Percentiles rank a stretch among this genome's conserved stretches.
Conservation (phyloP, 2,888 invertebrate genomes). For the Axea sp. region DNA sequence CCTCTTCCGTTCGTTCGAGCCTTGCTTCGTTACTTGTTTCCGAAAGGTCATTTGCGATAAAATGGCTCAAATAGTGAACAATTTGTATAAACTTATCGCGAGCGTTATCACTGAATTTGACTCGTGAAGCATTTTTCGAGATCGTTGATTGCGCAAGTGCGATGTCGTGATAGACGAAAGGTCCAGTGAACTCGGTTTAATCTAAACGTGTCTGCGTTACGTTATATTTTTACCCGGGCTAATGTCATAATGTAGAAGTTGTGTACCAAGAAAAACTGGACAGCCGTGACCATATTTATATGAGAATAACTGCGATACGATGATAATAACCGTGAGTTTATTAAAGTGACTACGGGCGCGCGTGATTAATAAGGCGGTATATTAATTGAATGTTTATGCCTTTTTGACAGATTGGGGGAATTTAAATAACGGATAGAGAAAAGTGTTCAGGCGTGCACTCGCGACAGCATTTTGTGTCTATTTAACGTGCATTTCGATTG, state of each 20-base stretch:
- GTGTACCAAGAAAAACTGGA: conserved; percentile 56
- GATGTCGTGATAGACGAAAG: conserved; percentile 45
- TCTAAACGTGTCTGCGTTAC: conserved; percentile 45
- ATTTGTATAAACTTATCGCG: conserved; percentile 32
- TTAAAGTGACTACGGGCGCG: conserved; percentile 34
- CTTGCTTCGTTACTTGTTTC: background rate
- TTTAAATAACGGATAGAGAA: conserved; percentile 21
- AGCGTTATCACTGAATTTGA: conserved; percentile 36
- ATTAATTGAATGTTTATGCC: conserved; percentile 36
- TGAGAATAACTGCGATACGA: conserved; percentile 44
- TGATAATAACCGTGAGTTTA: conserved; percentile 50
- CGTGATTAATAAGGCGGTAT: conserved; percentile 41
- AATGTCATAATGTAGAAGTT: conserved; percentile 55
- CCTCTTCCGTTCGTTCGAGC: background rate
- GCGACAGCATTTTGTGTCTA: background rate
- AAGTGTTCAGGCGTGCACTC: conserved; percentile 1
- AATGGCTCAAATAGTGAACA: conserved; percentile 17
- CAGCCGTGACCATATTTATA: conserved; percentile 57
- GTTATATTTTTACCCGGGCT: conserved; percentile 36
- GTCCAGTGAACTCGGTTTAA: conserved; percentile 48
- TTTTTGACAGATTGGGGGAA: conserved; percentile 29
- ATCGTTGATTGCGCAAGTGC: conserved; percentile 36
- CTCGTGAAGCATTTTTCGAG: conserved; percentile 26
- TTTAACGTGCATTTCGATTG: conserved; percentile 3
- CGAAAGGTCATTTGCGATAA: conserved; percentile 23